Evolutionary conservation across 2,113 vertebrate species (phyloP), one percentile per base, ranked within the genome.

Genomic region (Dunckerocampus dactyliophorus): DNA sequence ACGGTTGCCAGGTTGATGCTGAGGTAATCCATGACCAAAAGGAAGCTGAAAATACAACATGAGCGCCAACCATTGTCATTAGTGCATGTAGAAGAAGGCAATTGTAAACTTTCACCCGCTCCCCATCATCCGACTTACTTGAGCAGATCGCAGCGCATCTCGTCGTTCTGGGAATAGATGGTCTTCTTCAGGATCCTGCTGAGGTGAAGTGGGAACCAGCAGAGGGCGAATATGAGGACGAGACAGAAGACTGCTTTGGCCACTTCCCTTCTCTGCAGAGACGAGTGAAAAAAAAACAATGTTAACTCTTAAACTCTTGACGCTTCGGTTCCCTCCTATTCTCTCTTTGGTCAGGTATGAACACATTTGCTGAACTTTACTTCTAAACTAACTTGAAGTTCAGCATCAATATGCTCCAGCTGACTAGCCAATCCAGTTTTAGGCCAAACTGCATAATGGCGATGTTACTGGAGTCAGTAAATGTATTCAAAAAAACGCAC

Each of bases 221-320:
- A 99, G 17, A 99, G 92, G 57, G 94, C 95, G 80, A 99, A 99
- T 79, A 99, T 95, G 45, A 99, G 91, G 1, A 99, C 97, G 37
- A 99, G 88, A 72, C 94, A 98, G 91, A 99, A 98, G 62, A 99
- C 96, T 0, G 95, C 97, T 85, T 95, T 98, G 59, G 97, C 97
- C 75, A 99, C 96, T 84, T 99, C 97, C 79, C 95, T 93, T 11
- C 96, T 93, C 97, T 99, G 82, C 53, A 83, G 21, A 69, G 6
- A 67, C 20, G 71, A 57, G 8, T 1, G 28, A 31, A 19, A 68
- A 3, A 53, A 14, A 43, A 16, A 59, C 7, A 12, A 22, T 13
- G 31, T 39, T 39, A 12, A 39, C 10, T 8, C 11, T 39, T 39
- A 8, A 39, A 28, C n/a, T n/a, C n/a, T n/a, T n/a, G n/a, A n/a